Evolutionary conservation across 1,140 invertebrate genomes (phyloP).

Genomic region (Drosophila baimaii): DNA sequence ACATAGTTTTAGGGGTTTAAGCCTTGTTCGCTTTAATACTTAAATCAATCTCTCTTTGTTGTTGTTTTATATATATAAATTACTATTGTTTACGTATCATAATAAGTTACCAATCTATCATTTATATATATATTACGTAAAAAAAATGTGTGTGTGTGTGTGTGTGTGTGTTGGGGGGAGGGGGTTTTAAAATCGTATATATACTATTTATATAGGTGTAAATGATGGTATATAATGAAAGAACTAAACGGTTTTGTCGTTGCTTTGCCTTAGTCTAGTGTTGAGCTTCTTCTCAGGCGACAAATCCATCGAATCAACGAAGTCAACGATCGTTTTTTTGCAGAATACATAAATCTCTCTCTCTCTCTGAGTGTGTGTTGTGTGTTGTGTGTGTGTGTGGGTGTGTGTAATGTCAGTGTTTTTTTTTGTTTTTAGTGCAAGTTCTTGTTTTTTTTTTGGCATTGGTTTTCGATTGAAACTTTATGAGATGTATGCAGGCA

Average conservation of each 20-base stretch:
- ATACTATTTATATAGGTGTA: slow-evolving; percentile 33
- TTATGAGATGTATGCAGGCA: slow-evolving; percentile 80
- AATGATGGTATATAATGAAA: slow-evolving; percentile 31
- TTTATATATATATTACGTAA: slow-evolving; percentile 40
- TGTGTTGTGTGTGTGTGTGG: slow-evolving; percentile 3
- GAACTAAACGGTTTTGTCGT: slow-evolving; percentile 45
- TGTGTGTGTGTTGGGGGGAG: no score
- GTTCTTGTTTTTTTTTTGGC: slow-evolving; percentile 71
- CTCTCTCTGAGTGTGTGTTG: slow-evolving; percentile 1
- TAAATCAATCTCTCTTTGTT: slow-evolving; percentile 35
- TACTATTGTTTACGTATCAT: slow-evolving; percentile 44
- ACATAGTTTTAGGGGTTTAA: slow-evolving; percentile 14
- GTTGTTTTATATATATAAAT: slow-evolving; percentile 34
- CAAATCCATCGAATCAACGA: slow-evolving; percentile 22
- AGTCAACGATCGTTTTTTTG: slow-evolving; percentile 11
- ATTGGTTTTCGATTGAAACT: slow-evolving; percentile 54
- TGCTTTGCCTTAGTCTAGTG: slow-evolving; percentile 58
- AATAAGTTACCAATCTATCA: slow-evolving; percentile 36
- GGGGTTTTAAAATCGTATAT: slow-evolving; percentile 26
- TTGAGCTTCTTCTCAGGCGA: slow-evolving; percentile 29
- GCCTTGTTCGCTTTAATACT: slow-evolving; percentile 29
- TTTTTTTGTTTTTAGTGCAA: slow-evolving; percentile 59
- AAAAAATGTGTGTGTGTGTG: no score
- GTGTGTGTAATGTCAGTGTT: slow-evolving; percentile 11
- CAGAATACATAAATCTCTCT: slow-evolving; percentile 35